Evolutionary conservation across 2,113 vertebrate genomes (phyloP), one percentile per base, ranked within the genome.

Genomic region (Cygnus atratus): DNA sequence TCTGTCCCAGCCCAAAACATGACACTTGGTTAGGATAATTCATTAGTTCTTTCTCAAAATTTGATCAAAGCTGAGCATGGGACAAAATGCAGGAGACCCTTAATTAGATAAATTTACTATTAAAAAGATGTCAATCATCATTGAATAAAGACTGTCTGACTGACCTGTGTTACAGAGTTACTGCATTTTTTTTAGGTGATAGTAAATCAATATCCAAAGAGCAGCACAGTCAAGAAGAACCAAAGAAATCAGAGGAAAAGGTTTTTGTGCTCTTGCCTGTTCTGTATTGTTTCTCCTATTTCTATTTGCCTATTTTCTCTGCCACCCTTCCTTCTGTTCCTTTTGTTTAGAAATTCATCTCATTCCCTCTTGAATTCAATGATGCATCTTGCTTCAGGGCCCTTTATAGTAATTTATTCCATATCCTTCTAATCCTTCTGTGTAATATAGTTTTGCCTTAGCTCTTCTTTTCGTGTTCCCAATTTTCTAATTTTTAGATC

Each of bases 391-490:
- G 97, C 97, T 98, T 97, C 96, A 92, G 97, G 95, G 90, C 61
- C 76, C 95, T 98, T 96, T 96, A 95, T 87, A 97, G 95, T 97
- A 98, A 98, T 98, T 97, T 98, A 98, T 98, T 98, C 97, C 97
- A 96, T 91, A 95, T 52, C 85, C 81, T 97, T 97, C 95, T 97
- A 96, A 97, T 94, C 84, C 90, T 97, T 91, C 96, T 97, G 97
- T 97, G 95, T 93, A 93, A 97, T 97, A 97, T 85, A 97, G 76
- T 97, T 97, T 96, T 95, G 84, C 54, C 62, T 94, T 84, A 86
- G 57, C 74, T 58, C 88, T 95, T 96, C 46, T 67, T 85, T 85
- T 78, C 88, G 97, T 95, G 72, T 95, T 96, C 66, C 81, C n/a
- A 97, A 93, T 96, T 97, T 98, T 97, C 86, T 96, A 96, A 91